Evolutionary conservation across 2,113 vertebrate species (phyloP).

Genomic region (Engystomops pustulosus): DNA sequence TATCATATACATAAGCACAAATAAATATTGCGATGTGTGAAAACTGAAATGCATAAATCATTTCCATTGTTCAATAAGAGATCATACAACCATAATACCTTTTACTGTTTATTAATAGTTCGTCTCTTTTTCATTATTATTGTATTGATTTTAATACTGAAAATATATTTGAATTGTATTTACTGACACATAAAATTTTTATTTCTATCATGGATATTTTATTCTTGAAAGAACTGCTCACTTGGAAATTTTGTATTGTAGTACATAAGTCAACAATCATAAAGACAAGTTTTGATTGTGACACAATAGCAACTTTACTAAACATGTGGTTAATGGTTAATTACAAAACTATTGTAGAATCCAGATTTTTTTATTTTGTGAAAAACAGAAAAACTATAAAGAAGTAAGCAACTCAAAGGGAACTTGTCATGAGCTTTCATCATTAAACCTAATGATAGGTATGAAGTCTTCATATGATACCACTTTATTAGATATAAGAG

Average conservation of each 20-base stretch:
- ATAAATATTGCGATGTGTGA: not conserved
- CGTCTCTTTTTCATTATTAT: not conserved
- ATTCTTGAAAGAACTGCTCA: not conserved
- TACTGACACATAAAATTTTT: not conserved
- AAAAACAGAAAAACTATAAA: too few relatives aligned
- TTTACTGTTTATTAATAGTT: not conserved
- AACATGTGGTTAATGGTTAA: too few relatives aligned
- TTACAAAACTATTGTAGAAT: too few relatives aligned
- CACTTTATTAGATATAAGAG: too few relatives aligned
- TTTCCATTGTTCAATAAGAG: not conserved
- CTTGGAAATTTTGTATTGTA: not conserved
- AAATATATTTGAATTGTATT: not conserved
- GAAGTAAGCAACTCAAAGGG: too few relatives aligned
- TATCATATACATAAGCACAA: not conserved
- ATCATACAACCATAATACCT: not conserved
- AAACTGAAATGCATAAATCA: not conserved
- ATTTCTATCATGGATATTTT: not conserved
- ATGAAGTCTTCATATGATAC: too few relatives aligned
- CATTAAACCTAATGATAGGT: too few relatives aligned
- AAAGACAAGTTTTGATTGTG: not conserved
- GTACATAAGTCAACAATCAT: not conserved
- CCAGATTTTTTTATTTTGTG: too few relatives aligned
- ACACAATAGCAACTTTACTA: not conserved
- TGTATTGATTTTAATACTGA: conserved; percentile 1
- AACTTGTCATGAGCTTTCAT: too few relatives aligned